phyloP scores from a whole-genome alignment of 2,797 vertebrate genomes.

The Hypotaenidia philippensis region DNA sequence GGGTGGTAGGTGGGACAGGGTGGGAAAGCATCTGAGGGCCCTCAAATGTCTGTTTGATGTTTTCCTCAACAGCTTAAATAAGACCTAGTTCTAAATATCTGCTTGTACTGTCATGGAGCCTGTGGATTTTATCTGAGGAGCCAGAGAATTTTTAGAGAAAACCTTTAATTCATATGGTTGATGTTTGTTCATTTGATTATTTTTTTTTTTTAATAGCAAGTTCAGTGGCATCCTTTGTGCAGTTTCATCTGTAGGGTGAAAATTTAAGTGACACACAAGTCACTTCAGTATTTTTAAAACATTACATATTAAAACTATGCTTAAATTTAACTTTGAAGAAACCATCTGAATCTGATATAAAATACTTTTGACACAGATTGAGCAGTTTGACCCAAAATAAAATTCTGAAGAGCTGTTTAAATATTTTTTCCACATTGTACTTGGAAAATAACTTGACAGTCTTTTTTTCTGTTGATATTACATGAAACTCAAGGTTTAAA shows the following conservation, averaged over 20 bases:
- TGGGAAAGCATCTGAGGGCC: not conserved
- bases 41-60: not conserved
- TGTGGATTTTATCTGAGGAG: not conserved
- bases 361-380: not conserved
- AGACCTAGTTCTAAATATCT: not conserved
- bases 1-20: not conserved
- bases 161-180: not conserved
- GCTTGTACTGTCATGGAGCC: fast-evolving
- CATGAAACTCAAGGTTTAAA: not conserved
- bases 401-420: not conserved
- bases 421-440: not conserved
- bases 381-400: not conserved
- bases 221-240: not conserved
- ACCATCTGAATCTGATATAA: not conserved
- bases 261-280: not conserved
- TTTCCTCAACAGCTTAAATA: not conserved
- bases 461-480: not conserved
- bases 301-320: not conserved
- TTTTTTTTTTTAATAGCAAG: not conserved
- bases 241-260: not conserved
- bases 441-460: not conserved
- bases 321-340: not conserved
- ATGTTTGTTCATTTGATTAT: not conserved
- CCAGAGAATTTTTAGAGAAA: not conserved
- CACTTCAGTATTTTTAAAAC: not conserved